Evolutionary conservation across 2,113 vertebrate species (phyloP).

Genomic region (Puffinus mauretanicus): DNA sequence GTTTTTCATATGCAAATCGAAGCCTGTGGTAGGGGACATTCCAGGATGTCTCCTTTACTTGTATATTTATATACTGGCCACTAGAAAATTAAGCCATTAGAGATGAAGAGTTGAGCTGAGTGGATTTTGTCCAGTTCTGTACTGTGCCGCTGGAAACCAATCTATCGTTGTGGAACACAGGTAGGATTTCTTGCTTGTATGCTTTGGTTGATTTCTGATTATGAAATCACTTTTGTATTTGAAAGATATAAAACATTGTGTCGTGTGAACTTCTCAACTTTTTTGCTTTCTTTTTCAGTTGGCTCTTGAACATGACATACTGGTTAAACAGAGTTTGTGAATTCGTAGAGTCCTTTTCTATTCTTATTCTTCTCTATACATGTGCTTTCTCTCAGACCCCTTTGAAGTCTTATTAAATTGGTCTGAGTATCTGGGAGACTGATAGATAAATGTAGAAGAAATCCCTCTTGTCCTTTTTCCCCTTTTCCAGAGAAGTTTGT

Average conservation of each 20-base stretch:
- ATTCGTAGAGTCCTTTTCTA: background rate
- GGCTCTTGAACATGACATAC: background rate
- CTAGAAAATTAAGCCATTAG: background rate
- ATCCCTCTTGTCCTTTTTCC: background rate
- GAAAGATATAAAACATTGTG: background rate
- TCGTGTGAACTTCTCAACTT: background rate
- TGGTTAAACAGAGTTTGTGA: background rate
- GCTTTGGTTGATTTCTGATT: background rate
- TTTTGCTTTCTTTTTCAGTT: background rate
- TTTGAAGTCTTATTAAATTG: background rate
- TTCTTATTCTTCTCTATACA: background rate
- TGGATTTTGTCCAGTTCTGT: background rate
- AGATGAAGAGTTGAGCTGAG: background rate
- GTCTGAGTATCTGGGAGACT: background rate
- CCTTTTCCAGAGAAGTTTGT: background rate
- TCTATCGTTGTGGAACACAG: accelerated
- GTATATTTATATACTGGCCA: background rate
- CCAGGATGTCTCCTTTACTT: background rate
- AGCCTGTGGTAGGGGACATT: background rate
- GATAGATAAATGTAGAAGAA: background rate
- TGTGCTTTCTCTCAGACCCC: background rate
- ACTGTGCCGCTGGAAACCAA: background rate
- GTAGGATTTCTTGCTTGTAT: background rate
- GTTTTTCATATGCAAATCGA: background rate
- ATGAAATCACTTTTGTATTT: background rate